Evolutionary conservation across 2,113 vertebrate species (phyloP).

Genomic region (Tetrao urogallus): DNA sequence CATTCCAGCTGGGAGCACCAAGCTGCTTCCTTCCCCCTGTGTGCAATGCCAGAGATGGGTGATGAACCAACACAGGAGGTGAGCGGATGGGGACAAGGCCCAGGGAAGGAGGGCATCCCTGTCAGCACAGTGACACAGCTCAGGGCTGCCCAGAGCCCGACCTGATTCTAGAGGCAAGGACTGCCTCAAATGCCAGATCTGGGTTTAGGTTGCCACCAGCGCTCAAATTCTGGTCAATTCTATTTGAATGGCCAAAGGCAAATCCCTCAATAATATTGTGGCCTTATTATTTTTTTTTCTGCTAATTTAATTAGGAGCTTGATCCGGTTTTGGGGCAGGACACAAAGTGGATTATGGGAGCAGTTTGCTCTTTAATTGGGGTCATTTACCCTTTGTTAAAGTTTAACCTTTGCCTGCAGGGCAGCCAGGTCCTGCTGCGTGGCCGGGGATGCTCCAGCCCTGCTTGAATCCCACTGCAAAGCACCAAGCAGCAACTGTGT

Average conservation of each 20-base stretch:
- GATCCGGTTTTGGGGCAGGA: constrained; percentile 40
- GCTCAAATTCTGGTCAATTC: background rate
- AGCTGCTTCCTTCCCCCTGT: background rate
- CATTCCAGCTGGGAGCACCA: background rate
- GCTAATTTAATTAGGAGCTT: constrained; percentile 18
- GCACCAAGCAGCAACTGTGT: background rate
- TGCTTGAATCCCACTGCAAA: background rate
- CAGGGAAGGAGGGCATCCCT: background rate
- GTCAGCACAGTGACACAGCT: background rate
- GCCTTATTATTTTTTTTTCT: background rate
- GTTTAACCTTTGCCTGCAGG: background rate
- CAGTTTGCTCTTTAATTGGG: constrained; percentile 13
- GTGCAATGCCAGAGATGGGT: fast-evolving
- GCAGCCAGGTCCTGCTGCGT: background rate
- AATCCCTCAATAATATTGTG: background rate
- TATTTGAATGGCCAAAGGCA: constrained; percentile 7
- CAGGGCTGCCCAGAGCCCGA: background rate
- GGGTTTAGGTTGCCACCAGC: background rate
- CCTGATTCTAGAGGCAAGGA: background rate
- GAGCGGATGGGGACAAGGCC: background rate
- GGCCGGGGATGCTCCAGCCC: background rate
- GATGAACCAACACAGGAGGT: background rate
- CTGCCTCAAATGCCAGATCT: background rate
- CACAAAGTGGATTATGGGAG: constrained; percentile 27
- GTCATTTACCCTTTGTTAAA: background rate